A percentile compares a stretch with the other conserved stretches of the same genome.
These are phyloP conservation scores for Exaiptasia diaphana DNA, from an alignment of 64 coral and sea anemone genomes.

Conservation along the genomic window DNA sequence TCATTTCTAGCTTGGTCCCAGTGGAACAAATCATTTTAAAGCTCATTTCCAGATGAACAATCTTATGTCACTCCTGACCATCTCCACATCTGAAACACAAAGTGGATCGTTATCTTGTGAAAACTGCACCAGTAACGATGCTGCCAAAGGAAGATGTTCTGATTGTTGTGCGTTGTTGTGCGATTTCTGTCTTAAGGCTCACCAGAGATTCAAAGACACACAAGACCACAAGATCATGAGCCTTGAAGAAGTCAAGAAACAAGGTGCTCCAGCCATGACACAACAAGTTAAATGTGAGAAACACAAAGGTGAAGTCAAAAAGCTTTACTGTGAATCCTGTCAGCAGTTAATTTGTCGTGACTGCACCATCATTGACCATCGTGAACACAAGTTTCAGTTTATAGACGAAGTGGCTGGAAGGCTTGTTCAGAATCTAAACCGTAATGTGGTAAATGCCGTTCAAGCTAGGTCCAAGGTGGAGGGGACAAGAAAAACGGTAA, in stretches of 20 bases:
- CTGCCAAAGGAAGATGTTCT: neutral
- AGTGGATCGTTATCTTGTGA: neutral
- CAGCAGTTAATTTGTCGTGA: neutral
- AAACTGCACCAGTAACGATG: neutral
- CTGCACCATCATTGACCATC: neutral
- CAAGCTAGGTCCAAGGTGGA: neutral
- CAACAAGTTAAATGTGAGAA: neutral
- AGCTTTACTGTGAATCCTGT: neutral
- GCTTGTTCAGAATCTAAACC: neutral
- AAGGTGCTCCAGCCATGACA: neutral
- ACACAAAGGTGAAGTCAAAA: conserved; percentile 25
- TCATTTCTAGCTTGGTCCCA: no score
- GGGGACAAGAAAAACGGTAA: neutral
- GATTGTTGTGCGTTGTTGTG: neutral
- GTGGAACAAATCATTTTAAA: no score
- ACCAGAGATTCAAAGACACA: neutral
- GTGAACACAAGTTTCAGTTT: neutral
- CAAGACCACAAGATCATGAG: neutral
- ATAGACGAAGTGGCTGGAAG: neutral
- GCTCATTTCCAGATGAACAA: neutral
- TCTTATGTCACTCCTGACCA: neutral
- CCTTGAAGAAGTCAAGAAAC: neutral
- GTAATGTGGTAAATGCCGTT: neutral
- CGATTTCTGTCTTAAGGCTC: neutral
- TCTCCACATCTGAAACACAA: neutral